Evolutionary conservation across 2,113 vertebrate species (phyloP).

Genomic region (Cyanistes caeruleus): DNA sequence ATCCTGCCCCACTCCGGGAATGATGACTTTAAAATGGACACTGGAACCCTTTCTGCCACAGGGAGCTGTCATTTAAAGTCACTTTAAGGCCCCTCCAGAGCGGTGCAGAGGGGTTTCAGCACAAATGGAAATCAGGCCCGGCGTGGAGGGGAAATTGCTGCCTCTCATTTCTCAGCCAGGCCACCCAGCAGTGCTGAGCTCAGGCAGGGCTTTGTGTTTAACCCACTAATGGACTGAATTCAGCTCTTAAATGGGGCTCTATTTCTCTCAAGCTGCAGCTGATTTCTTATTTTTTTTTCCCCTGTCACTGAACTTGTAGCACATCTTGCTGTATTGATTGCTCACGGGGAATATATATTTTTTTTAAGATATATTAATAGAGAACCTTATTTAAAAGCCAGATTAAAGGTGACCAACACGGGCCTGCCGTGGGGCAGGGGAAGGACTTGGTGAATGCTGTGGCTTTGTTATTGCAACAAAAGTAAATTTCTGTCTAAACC

Average conservation of each 20-base stretch:
- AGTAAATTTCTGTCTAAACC: background rate
- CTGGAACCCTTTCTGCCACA: background rate
- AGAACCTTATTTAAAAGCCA: constrained; percentile 50
- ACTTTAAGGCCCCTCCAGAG: background rate
- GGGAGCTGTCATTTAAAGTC: background rate
- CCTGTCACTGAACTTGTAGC: background rate
- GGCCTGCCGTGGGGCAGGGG: background rate
- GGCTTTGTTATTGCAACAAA: background rate
- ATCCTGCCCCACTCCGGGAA: background rate
- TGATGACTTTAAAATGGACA: background rate
- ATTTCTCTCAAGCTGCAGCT: constrained; percentile 10
- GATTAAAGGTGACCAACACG: constrained; percentile 1
- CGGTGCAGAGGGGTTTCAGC: background rate
- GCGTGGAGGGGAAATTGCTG: background rate
- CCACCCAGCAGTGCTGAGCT: background rate
- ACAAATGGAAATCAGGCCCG: constrained; percentile 13
- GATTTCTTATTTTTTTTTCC: background rate
- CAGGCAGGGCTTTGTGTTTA: constrained; percentile 18
- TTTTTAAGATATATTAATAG: constrained; percentile 40
- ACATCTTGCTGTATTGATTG: constrained; percentile 22
- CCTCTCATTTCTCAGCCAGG: background rate
- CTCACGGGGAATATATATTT: background rate
- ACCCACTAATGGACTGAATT: constrained; percentile 33
- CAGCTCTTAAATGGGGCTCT: background rate
- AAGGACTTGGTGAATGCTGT: background rate